Evolutionary conservation across 2,888 invertebrate species (phyloP).

Genomic region (Coremacera marginata): DNA sequence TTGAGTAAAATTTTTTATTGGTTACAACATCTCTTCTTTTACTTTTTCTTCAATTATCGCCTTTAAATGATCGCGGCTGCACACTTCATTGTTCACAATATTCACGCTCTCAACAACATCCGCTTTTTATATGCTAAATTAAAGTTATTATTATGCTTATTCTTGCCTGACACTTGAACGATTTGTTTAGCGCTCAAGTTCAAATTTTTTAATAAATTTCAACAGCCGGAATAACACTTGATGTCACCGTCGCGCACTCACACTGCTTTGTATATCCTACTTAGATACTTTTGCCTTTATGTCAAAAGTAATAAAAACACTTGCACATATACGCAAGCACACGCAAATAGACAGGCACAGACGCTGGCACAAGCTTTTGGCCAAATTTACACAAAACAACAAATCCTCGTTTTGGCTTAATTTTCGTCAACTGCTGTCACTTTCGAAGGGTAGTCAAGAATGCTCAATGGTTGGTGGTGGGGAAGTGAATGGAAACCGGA

Average conservation of each 20-base stretch:
- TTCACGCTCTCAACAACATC: background rate
- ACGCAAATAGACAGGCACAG: background rate
- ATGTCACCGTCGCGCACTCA: background rate
- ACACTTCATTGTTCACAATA: background rate
- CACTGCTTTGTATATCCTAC: background rate
- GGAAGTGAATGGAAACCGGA: background rate
- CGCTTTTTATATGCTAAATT: background rate
- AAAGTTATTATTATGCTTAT: no score
- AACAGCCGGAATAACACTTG: background rate
- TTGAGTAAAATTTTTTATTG: no score
- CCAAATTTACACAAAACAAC: background rate
- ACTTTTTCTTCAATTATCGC: background rate
- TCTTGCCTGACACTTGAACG: no score
- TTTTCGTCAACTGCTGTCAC: slow-evolving; percentile 38
- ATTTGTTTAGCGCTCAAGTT: background rate
- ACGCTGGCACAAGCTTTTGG: background rate
- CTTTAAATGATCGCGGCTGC: background rate
- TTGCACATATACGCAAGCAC: background rate
- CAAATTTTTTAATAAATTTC: background rate
- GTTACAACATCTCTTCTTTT: no score
- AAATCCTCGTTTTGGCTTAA: slow-evolving; percentile 22
- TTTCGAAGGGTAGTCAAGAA: background rate
- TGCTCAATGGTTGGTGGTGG: background rate
- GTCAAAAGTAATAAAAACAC: slow-evolving; percentile 2
- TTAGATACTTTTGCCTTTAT: background rate